Percentiles rank a stretch among this genome's conserved stretches.
Evolutionary conservation across 1,140 invertebrate genomes (phyloP).

Genomic region (Psix sp.): DNA sequence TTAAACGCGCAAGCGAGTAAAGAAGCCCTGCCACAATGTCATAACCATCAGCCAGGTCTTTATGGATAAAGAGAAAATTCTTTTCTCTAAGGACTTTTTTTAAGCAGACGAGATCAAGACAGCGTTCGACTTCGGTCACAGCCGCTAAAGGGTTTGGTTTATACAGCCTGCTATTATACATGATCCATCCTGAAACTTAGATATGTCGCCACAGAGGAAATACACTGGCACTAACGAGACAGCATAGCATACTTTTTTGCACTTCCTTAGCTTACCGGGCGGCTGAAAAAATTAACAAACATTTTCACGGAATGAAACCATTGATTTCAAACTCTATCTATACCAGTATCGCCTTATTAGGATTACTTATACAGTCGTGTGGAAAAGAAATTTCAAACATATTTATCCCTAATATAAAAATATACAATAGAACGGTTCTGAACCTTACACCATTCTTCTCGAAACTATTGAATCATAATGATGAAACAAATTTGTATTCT

Average conservation of each 20-base stretch:
- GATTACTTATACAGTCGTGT: too few relatives aligned
- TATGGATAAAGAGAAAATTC: constrained; percentile 27
- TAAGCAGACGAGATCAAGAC: constrained; percentile 24
- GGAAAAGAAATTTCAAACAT: too few relatives aligned
- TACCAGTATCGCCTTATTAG: too few relatives aligned
- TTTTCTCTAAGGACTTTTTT: constrained; percentile 37
- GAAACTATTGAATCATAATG: too few relatives aligned
- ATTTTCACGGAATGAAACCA: too few relatives aligned
- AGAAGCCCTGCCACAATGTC: constrained; percentile 46
- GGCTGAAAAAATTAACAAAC: too few relatives aligned
- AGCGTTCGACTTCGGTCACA: constrained; percentile 17
- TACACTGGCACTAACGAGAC: constrained; percentile 56
- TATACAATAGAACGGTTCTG: too few relatives aligned
- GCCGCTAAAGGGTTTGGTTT: constrained; percentile 47
- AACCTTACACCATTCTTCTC: too few relatives aligned
- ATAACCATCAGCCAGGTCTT: constrained; percentile 45
- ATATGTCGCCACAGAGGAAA: constrained; percentile 53
- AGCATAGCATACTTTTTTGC: constrained; percentile 43
- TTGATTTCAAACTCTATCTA: too few relatives aligned
- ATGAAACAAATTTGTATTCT: too few relatives aligned
- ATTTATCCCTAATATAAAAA: too few relatives aligned
- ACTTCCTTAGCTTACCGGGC: constrained; percentile 20
- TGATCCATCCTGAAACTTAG: constrained; percentile 58
- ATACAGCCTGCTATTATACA: constrained; percentile 32
- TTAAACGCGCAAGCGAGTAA: constrained; percentile 50